A percentile compares a stretch with the other conserved stretches of the same genome.
These are phyloP conservation scores for Ahaetulla prasina DNA, from an alignment of 2,113 vertebrate species.

Conservation along the genomic window DNA sequence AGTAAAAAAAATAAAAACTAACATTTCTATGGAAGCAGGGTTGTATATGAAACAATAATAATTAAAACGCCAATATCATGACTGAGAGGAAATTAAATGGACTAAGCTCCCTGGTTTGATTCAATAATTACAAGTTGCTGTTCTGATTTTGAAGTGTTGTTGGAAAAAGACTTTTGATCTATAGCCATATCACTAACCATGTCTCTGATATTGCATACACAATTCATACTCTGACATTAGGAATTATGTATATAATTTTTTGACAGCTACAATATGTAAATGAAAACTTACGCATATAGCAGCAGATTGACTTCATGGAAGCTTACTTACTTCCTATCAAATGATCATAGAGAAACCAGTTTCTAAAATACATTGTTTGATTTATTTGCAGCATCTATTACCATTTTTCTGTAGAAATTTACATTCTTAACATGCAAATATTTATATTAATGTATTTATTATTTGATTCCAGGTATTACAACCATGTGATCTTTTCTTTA, in stretches of 20 bases:
- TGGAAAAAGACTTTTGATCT: not conserved
- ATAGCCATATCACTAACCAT: not conserved
- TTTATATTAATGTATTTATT: not conserved
- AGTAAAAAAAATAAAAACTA: not conserved
- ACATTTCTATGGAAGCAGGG: not conserved
- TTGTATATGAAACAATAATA: not conserved
- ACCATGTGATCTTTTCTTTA: constrained; percentile 88
- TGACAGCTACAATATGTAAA: too few relatives aligned
- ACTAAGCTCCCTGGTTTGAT: not conserved
- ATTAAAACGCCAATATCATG: not conserved
- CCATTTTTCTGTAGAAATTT: not conserved
- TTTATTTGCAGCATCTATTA: not conserved
- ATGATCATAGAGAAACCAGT: not conserved
- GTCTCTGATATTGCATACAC: not conserved
- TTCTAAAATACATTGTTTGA: not conserved
- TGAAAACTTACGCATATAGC: not conserved
- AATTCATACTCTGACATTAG: not conserved
- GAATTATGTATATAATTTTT: not conserved
- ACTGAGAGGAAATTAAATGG: not conserved
- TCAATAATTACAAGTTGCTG: not conserved
- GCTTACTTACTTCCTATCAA: not conserved
- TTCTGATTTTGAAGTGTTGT: not conserved
- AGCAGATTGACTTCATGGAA: not conserved
- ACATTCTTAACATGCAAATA: not conserved
- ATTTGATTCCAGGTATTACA: constrained; percentile 75